Percentiles rank a stretch among this genome's conserved stretches.
phyloP scores from a whole-genome alignment of 2,113 vertebrate genomes.

The Natator depressus region DNA sequence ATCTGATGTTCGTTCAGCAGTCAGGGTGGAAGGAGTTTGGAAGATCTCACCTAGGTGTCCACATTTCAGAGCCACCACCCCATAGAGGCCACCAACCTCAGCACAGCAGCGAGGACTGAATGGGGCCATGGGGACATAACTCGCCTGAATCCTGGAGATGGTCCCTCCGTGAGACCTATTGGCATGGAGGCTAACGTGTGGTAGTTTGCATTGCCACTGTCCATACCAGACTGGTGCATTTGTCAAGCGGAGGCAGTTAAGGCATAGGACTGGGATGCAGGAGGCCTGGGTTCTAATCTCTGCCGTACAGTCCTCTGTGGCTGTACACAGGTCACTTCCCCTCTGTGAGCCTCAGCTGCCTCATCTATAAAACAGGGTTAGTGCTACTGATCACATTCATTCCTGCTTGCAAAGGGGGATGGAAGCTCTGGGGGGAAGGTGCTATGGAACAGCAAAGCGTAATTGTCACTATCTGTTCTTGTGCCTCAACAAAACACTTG shows the following conservation, averaged over 20 bases:
- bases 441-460: no score
- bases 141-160: not conserved
- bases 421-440: no score
- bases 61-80: not conserved
- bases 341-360: not conserved
- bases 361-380: no score
- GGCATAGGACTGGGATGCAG: not conserved
- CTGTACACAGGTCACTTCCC: not conserved
- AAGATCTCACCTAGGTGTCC: not conserved
- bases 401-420: no score
- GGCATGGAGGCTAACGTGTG: not conserved
- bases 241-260: not conserved
- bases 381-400: no score
- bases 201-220: not conserved
- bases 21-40: not conserved
- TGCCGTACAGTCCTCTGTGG: not conserved
- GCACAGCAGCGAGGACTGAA: not conserved
- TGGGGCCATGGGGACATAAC: not conserved
- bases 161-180: not conserved
- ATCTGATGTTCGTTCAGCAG: rapidly evolving
- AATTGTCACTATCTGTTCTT: no score
- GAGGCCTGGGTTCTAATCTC: not conserved
- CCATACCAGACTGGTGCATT: not conserved
- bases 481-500: no score
- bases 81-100: not conserved